phyloP scores from a whole-genome alignment of 1,140 invertebrate genomes.

The Halictus rubicundus region DNA sequence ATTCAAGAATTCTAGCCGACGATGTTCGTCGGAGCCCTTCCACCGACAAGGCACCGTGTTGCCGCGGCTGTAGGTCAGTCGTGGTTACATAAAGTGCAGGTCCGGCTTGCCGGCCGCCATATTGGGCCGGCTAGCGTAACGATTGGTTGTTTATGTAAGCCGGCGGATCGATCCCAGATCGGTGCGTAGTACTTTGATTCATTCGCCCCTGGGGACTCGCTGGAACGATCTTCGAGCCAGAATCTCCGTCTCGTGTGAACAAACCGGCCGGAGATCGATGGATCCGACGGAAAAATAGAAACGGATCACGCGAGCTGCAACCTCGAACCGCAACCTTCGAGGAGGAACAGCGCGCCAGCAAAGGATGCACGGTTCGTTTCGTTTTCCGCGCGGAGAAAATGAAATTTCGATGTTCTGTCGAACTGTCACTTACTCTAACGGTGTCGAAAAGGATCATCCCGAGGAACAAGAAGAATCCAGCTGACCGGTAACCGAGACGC shows the following conservation, averaged over 20 bases:
- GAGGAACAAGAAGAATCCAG: neutral
- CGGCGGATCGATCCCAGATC: neutral
- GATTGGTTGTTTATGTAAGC: neutral
- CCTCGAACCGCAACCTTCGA: neutral
- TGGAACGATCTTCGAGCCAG: neutral
- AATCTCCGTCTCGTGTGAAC: no score
- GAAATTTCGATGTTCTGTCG: no score
- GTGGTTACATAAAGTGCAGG: constrained; percentile 39
- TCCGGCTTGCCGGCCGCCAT: neutral
- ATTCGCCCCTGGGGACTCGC: no score
- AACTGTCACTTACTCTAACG: constrained; percentile 12
- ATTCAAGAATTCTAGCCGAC: constrained; percentile 1
- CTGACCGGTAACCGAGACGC: no score
- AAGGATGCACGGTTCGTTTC: neutral
- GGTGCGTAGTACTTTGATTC: no score
- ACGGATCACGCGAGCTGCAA: neutral
- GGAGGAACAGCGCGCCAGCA: neutral
- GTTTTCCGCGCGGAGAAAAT: no score
- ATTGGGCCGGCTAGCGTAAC: neutral
- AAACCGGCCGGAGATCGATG: neutral
- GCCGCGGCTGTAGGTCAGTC: neutral
- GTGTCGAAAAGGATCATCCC: constrained; percentile 7
- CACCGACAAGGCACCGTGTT: neutral
- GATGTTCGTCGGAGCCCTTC: constrained; percentile 1
- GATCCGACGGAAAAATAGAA: neutral